Evolutionary conservation across 2,113 vertebrate genomes (phyloP), one percentile per base, ranked within the genome.

Genomic region (Piprites chloris): DNA sequence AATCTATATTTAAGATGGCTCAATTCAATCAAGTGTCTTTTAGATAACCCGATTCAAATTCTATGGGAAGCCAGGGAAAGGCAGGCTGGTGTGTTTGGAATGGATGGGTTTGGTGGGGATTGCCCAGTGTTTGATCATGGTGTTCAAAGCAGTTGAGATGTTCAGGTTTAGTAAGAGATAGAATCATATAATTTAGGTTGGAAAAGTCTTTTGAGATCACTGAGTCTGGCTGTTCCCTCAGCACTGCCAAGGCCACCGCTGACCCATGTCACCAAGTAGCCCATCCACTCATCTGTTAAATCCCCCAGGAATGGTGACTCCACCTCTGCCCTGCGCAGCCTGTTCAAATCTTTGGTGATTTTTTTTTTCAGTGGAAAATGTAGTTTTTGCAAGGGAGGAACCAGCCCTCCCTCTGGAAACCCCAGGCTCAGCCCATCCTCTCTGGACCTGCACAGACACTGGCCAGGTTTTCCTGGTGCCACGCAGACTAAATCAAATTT

Each of bases 31-130:
- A 3, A 50, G 26, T 53, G 13, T 12, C 35, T n/a, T n/a, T 30
- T 32, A 26, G 49, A n/a, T 27, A 59, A 53, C 3, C 21, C 6
- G 11, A 5, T 59, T 20, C 14, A 20, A 8, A 67, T 44, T 50
- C 52, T 10, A 2, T 6, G 35, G 49, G 37, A 47, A 58, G 27
- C 19, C 39, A 16, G 37, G 12, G 37, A 33, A 72, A 62, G 58
- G 28, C 71, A 41, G 44, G 28, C 14, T 30, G 58, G 55, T 2
- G 2, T 1, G 12, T 46, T 61, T 1, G 0, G 4, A 13, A 13
- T 3, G 14, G 4, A 5, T 3, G 27, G 41, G 2, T 74, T 77
- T 68, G 62, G 8, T 1, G 32, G 22, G n/a, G 9, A 18, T 21
- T 11, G 44, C 11, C 15, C 44, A 2, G 26, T 11, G 33, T 28